Evolutionary conservation across 2,797 vertebrate genomes (phyloP).

Genomic region (Coranthus polyacanthus): DNA sequence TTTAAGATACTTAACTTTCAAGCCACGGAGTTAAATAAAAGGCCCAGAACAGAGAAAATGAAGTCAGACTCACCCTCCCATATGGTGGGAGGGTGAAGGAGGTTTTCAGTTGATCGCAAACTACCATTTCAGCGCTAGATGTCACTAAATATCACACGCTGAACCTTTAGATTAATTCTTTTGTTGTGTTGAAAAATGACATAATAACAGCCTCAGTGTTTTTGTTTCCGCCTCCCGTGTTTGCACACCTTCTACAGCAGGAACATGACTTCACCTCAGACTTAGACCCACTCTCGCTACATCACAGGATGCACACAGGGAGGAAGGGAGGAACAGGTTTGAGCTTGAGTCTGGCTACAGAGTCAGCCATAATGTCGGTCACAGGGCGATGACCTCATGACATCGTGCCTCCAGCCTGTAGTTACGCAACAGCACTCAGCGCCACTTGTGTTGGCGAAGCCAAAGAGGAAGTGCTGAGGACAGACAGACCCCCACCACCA

Average conservation of each 20-base stretch:
- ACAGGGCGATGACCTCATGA: constrained; percentile 73
- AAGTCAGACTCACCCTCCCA: no score
- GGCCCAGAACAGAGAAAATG: no score
- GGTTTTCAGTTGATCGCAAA: no score
- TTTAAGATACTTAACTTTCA: no score
- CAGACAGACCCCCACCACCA: constrained; percentile 59
- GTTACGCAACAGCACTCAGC: constrained; percentile 70
- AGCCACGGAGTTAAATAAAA: no score
- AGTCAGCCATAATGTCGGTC: constrained; percentile 55
- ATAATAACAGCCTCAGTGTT: constrained; percentile 13
- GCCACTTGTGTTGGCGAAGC: constrained; percentile 59
- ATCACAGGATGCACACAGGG: constrained; percentile 65
- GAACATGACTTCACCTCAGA: constrained; percentile 42
- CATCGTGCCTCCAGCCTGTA: constrained; percentile 55
- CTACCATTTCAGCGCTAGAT: no score
- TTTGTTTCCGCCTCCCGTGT: constrained; percentile 32
- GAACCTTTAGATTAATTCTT: no score
- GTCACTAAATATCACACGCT: no score
- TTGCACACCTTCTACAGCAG: constrained; percentile 2
- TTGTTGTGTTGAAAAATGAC: no score
- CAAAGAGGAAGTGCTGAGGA: constrained; percentile 74
- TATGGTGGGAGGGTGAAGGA: no score
- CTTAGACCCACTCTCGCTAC: constrained; percentile 70
- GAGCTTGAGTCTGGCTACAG: constrained; percentile 44
- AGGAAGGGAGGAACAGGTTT: constrained; percentile 67